Evolutionary conservation across 1,140 invertebrate species (phyloP).

Genomic region (Propsilocerus akamusi): DNA sequence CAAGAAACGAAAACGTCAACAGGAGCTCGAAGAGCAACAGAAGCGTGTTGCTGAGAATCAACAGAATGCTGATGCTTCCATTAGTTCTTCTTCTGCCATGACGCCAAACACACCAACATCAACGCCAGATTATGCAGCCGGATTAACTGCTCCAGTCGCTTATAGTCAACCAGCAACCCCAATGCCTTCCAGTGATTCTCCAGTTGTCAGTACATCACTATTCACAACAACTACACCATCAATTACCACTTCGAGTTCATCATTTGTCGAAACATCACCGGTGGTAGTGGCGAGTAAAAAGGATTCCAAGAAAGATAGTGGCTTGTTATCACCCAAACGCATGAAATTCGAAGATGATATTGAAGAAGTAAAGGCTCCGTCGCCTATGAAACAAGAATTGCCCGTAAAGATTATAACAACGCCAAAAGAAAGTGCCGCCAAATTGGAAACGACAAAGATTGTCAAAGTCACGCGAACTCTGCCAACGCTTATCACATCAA

Average conservation of each 20-base stretch:
- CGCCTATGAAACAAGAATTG: neutral
- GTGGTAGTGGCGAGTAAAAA: neutral
- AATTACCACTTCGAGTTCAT: neutral
- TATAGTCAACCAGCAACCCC: conserved; percentile 17
- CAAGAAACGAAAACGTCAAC: conserved; percentile 33
- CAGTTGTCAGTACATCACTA: neutral
- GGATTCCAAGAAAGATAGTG: neutral
- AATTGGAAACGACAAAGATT: neutral
- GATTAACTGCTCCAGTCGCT: conserved; percentile 7
- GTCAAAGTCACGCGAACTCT: conserved; percentile 3
- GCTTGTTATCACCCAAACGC: neutral
- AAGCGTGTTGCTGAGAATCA: conserved; percentile 44
- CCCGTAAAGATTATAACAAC: neutral
- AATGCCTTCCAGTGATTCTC: neutral
- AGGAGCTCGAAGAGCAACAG: conserved; percentile 60
- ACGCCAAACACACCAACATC: conserved; percentile 19
- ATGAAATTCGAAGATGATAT: conserved; percentile 3
- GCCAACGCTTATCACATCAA: conserved; percentile 14
- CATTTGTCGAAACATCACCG: neutral
- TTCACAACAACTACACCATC: neutral
- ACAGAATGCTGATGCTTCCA: conserved; percentile 27
- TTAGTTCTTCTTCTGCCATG: conserved; percentile 23
- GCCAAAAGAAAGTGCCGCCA: neutral
- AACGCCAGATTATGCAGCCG: conserved; percentile 19
- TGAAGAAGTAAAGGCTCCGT: neutral